Conservation (phyloP, 2,113 vertebrate species). For the Jaculus jaculus region DNA sequence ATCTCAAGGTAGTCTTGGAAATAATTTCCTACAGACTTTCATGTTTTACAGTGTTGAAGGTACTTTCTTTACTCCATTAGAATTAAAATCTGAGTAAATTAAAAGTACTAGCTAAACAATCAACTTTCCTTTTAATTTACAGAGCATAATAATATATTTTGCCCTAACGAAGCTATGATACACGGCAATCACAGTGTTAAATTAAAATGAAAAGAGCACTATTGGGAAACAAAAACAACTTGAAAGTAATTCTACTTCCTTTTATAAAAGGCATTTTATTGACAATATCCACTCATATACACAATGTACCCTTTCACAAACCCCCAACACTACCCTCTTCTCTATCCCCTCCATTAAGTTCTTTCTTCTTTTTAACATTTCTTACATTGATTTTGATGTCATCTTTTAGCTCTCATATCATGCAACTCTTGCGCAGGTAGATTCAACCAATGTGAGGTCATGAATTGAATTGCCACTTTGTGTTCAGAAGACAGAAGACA, state of each 20-base stretch:
- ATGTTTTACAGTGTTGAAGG: neutral
- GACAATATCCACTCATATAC: too few relatives aligned
- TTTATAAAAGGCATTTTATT: neutral
- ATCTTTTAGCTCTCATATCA: too few relatives aligned
- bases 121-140: neutral
- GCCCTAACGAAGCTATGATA: neutral
- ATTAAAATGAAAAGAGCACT: neutral
- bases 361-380: too few relatives aligned
- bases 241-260: neutral
- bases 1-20: neutral
- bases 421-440: too few relatives aligned
- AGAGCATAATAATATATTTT: neutral
- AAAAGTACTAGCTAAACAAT: neutral
- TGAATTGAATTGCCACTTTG: too few relatives aligned
- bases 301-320: too few relatives aligned
- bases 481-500: too few relatives aligned
- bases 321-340: too few relatives aligned
- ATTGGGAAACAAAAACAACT: neutral
- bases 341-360: too few relatives aligned
- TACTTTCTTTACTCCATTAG: neutral
- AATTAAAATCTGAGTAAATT: neutral
- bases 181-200: neutral
- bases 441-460: too few relatives aligned
- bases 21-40: neutral
- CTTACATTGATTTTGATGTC: too few relatives aligned